phyloP scores from a whole-genome alignment of 2,113 vertebrate species.

The Clarias batrachus region DNA sequence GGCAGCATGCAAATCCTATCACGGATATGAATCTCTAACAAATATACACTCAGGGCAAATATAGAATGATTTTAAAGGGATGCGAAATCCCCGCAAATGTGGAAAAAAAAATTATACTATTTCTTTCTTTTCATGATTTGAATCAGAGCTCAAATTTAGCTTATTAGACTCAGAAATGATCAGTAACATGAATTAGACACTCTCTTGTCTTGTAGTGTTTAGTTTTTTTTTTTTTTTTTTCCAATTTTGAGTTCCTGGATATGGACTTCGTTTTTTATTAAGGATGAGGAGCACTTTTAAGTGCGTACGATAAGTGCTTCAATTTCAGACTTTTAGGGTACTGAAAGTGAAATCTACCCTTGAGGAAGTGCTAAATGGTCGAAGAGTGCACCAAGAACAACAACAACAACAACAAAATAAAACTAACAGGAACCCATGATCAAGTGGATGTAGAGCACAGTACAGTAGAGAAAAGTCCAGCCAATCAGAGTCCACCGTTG shows the following conservation, averaged over 20 bases:
- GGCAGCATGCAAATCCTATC: slow-evolving; percentile 72
- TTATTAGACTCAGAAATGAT: slow-evolving; percentile 68
- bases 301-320: slow-evolving; percentile 54
- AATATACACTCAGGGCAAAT: slow-evolving; percentile 69
- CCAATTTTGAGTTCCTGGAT: slow-evolving; percentile 20
- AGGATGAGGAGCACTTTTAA: slow-evolving; percentile 49
- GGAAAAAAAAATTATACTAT: not conserved
- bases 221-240: not conserved
- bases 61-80: slow-evolving; percentile 50
- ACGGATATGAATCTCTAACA: slow-evolving; percentile 65
- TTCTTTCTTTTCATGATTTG: not conserved
- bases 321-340: slow-evolving; percentile 50
- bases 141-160: slow-evolving; percentile 62
- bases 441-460: not conserved
- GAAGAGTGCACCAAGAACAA: slow-evolving; percentile 51
- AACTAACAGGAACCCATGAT: not conserved
- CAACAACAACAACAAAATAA: not conserved
- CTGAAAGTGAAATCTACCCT: slow-evolving; percentile 55
- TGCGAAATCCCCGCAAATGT: not conserved
- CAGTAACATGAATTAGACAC: slow-evolving; percentile 55
- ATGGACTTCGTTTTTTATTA: slow-evolving; percentile 30
- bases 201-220: slow-evolving; percentile 50
- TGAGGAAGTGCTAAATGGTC: slow-evolving; percentile 66
- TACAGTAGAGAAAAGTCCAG: not conserved
- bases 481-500: not conserved